Conservation (phyloP, 1,140 invertebrate species). For the Orussus abietinus region DNA sequence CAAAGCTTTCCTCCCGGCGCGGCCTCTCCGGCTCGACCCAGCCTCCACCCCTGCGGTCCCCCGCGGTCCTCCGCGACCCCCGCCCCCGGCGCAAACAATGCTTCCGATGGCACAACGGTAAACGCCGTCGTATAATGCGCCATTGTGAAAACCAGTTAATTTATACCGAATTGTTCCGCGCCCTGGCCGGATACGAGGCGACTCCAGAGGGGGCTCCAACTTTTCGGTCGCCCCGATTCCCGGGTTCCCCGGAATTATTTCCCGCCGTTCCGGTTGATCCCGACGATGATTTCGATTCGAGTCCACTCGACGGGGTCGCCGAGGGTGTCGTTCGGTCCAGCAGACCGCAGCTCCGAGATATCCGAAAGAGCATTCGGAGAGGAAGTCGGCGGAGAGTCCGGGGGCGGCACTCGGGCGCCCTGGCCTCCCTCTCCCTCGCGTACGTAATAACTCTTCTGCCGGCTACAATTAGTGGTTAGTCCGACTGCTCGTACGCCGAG, state of each 20-base stretch:
- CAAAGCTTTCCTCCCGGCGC: slow-evolving; percentile 21
- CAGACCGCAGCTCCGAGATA: too few species aligned
- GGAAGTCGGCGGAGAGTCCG: slow-evolving; percentile 15
- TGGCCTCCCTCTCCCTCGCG: slow-evolving; percentile 8
- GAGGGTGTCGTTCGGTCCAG: too few species aligned
- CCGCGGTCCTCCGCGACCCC: slow-evolving; percentile 5
- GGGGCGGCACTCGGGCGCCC: slow-evolving; percentile 7
- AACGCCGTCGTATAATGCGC: slow-evolving; percentile 22
- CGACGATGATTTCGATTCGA: not conserved
- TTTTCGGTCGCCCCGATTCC: slow-evolving; percentile 21
- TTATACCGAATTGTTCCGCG: slow-evolving; percentile 25
- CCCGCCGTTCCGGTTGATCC: slow-evolving; percentile 1
- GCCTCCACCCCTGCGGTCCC: not conserved
- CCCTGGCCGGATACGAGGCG: slow-evolving; percentile 16
- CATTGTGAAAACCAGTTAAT: slow-evolving; percentile 32
- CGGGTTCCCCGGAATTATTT: slow-evolving; percentile 16
- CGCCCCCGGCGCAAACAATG: slow-evolving; percentile 27
- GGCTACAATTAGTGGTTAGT: slow-evolving; percentile 39
- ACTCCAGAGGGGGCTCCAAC: slow-evolving; percentile 22
- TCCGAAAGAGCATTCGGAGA: slow-evolving; percentile 7
- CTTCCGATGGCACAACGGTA: slow-evolving; percentile 20
- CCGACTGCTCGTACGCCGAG: slow-evolving; percentile 22
- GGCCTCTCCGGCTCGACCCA: slow-evolving; percentile 12
- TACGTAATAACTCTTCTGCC: slow-evolving; percentile 30
- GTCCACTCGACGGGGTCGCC: too few species aligned